Evolutionary conservation across 2,888 invertebrate species (phyloP).

Genomic region (Rhagium mordax): DNA sequence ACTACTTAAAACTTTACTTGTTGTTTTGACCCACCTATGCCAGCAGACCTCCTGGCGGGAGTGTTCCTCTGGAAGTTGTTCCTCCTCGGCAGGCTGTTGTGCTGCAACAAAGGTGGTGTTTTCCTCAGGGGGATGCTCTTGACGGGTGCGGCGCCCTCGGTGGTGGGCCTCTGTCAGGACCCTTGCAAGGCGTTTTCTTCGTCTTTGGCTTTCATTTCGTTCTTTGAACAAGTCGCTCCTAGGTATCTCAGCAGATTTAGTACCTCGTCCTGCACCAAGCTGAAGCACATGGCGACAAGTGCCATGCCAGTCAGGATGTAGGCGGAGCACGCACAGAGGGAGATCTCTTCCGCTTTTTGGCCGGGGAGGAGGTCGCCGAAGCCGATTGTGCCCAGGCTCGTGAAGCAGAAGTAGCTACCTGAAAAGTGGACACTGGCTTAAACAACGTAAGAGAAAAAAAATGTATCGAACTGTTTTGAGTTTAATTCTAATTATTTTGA

Average conservation of each 20-base stretch:
- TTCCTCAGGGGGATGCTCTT: conserved; percentile 67
- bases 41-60: conserved; percentile 77
- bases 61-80: conserved; percentile 78
- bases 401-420: conserved; percentile 83
- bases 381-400: conserved; percentile 84
- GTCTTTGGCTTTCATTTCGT: conserved; percentile 64
- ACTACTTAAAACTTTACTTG: too few relatives aligned
- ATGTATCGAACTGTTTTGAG: too few relatives aligned
- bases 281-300: conserved; percentile 90
- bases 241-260: conserved; percentile 57
- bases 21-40: conserved; percentile 51
- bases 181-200: conserved; percentile 70
- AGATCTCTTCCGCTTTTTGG: conserved; percentile 75
- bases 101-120: conserved; percentile 66
- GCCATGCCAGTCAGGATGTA: conserved; percentile 90
- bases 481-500: not conserved
- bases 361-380: conserved; percentile 87
- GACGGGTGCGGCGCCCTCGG: conserved; percentile 70
- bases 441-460: too few relatives aligned
- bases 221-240: conserved; percentile 63
- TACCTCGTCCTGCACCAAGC: conserved; percentile 84
- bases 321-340: conserved; percentile 84
- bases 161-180: conserved; percentile 73
- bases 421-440: conserved; percentile 1
- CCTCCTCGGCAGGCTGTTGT: conserved; percentile 73